Evolutionary conservation across 2,797 vertebrate species (phyloP).

Genomic region (Discoglossus pictus): DNA sequence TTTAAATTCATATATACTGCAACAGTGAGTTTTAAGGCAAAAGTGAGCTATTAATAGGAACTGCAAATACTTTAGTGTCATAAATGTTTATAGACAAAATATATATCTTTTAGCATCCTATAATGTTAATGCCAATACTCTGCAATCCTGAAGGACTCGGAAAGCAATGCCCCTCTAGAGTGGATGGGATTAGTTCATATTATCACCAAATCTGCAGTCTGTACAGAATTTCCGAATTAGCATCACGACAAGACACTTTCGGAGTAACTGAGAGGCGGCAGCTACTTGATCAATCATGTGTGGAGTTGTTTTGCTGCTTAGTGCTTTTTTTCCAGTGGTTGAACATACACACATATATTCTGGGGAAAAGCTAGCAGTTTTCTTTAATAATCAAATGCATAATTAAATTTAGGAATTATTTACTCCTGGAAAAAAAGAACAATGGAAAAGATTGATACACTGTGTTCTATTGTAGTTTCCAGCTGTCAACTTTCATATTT

Average conservation of each 20-base stretch:
- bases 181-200: conserved; percentile 25
- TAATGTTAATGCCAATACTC: no score
- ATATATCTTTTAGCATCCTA: no score
- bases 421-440: conserved; percentile 14
- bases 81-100: no score
- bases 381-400: conserved; percentile 40
- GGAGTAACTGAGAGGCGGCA: conserved; percentile 33
- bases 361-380: conserved; percentile 26
- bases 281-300: conserved; percentile 46
- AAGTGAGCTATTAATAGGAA: no score
- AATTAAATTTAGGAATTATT: conserved; percentile 43
- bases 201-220: conserved; percentile 33
- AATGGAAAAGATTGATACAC: conserved; percentile 1
- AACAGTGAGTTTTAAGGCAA: no score
- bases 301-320: conserved; percentile 33
- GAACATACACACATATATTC: conserved; percentile 36
- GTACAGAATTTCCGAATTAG: conserved; percentile 24
- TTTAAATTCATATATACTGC: no score
- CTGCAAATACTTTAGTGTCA: no score
- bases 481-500: no score
- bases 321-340: conserved; percentile 37
- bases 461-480: conserved; percentile 13
- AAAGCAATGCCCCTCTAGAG: not conserved
- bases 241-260: conserved; percentile 42
- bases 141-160: not conserved